Evolutionary conservation across 2,113 vertebrate species (phyloP).

Genomic region (Symphodus melops): DNA sequence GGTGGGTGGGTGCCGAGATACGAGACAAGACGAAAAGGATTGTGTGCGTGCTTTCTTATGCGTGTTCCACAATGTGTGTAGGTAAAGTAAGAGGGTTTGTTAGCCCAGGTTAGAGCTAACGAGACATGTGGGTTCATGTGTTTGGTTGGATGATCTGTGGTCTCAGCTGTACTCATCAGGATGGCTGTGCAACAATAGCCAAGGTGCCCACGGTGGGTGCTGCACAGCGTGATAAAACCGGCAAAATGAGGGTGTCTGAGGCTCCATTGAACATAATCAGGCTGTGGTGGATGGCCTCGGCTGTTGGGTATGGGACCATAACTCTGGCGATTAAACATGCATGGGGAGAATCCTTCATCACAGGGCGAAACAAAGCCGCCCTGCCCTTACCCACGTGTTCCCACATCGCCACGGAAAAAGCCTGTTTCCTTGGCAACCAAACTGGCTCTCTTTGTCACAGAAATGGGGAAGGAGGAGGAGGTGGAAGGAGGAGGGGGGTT

Average conservation of each 20-base stretch:
- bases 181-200: conserved; percentile 64
- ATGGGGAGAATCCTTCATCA: conserved; percentile 78
- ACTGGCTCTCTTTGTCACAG: conserved; percentile 79
- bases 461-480: conserved; percentile 65
- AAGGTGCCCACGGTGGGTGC: conserved; percentile 63
- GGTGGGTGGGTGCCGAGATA: conserved; percentile 68
- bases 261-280: conserved; percentile 77
- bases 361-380: conserved; percentile 73
- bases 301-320: conserved; percentile 66
- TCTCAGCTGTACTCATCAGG: conserved; percentile 71
- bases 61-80: conserved; percentile 35
- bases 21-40: conserved; percentile 63
- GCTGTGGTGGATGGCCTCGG: conserved; percentile 66
- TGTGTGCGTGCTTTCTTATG: conserved; percentile 41
- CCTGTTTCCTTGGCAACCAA: conserved; percentile 81
- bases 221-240: conserved; percentile 71
- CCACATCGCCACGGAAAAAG: conserved; percentile 67
- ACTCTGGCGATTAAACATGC: conserved; percentile 79
- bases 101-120: conserved; percentile 47
- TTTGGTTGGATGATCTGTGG: conserved; percentile 71
- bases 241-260: conserved; percentile 72
- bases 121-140: conserved; percentile 49
- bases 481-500: conserved; percentile 10
- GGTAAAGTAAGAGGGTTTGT: conserved; percentile 62
- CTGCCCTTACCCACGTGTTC: conserved; percentile 75